Conservation (phyloP, 2,797 vertebrate genomes). For the Centroberyx gerrardi region DNA sequence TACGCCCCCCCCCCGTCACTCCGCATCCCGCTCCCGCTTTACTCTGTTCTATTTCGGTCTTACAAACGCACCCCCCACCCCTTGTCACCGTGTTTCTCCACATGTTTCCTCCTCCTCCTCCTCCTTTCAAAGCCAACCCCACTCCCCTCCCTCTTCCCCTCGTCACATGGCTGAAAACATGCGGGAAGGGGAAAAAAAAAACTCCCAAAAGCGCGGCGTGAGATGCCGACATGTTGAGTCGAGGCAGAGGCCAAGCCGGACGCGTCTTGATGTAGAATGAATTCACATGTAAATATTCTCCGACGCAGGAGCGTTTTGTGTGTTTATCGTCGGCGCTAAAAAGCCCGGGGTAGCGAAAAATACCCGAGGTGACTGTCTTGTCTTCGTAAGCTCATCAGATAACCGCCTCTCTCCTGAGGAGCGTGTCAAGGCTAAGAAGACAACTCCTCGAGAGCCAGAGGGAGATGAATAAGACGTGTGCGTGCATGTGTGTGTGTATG, state of each 20-base stretch:
- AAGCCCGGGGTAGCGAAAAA: background rate
- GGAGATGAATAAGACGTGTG: background rate
- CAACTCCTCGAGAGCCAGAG: background rate
- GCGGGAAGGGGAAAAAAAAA: constrained; percentile 28
- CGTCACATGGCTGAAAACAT: constrained; percentile 76
- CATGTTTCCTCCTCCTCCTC: constrained; percentile 16
- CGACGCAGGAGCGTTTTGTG: constrained; percentile 3
- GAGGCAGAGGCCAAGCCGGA: background rate
- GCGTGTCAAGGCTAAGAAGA: background rate
- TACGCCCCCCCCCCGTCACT: constrained; percentile 35
- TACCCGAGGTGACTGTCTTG: background rate
- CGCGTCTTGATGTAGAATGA: constrained; percentile 53
- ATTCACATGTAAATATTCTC: constrained; percentile 57
- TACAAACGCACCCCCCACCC: constrained; percentile 39
- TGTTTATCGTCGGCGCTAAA: constrained; percentile 15
- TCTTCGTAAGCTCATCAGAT: background rate
- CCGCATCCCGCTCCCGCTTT: constrained; percentile 32
- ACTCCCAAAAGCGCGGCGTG: constrained; percentile 43
- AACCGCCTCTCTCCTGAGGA: background rate
- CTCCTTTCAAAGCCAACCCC: background rate
- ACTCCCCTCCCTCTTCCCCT: background rate
- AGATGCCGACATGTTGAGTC: constrained; percentile 28
- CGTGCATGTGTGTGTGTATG: too few species aligned
- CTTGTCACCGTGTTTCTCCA: constrained; percentile 43
- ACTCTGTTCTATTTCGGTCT: constrained; percentile 65